Evolutionary conservation across 64 coral and sea anemone genomes (phyloP).

Genomic region (Montipora capricornis): DNA sequence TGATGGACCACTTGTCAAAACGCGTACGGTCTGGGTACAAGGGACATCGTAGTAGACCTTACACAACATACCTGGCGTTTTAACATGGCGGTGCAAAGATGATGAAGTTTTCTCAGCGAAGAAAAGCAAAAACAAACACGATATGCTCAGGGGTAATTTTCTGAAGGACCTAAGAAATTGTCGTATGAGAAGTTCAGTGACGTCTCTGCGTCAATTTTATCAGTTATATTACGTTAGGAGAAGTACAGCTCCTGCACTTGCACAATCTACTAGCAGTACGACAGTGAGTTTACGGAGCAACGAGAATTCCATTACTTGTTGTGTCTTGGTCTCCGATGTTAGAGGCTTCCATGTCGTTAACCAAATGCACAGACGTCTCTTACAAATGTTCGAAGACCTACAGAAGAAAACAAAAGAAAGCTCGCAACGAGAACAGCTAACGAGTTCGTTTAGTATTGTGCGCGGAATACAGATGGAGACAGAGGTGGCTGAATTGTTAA

Average conservation of each 20-base stretch:
- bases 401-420: neutral
- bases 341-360: too few species aligned
- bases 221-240: too few species aligned
- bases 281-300: neutral
- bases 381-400: neutral
- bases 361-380: neutral
- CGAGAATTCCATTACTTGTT: neutral
- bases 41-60: too few species aligned
- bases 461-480: conserved; percentile 24
- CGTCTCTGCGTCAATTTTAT: too few species aligned
- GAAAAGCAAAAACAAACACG: too few species aligned
- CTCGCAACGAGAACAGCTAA: neutral
- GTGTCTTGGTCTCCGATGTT: neutral
- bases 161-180: neutral
- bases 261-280: too few species aligned
- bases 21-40: too few species aligned
- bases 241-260: too few species aligned
- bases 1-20: too few species aligned
- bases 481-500: neutral
- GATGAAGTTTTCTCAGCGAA: too few species aligned
- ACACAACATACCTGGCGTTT: too few species aligned
- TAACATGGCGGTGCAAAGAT: too few species aligned
- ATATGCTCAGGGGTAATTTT: neutral
- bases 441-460: conserved; percentile 7
- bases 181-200: neutral